Conservation (phyloP, 2,888 invertebrate species). For the Aleiodes alternator region DNA sequence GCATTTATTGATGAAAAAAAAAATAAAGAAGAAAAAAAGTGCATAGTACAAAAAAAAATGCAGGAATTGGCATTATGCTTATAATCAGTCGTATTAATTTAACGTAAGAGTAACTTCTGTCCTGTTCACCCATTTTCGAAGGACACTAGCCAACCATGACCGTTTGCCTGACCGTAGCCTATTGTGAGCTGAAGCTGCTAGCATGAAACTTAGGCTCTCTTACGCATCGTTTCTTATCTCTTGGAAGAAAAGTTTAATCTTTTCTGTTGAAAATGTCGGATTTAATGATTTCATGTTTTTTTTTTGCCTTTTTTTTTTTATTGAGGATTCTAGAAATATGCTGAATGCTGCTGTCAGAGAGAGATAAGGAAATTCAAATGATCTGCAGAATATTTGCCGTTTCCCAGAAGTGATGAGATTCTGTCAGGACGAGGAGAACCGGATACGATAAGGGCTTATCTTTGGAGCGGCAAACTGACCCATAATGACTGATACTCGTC, state of each 20-base stretch:
- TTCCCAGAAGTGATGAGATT: constrained; percentile 17
- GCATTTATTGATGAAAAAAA: constrained; percentile 15
- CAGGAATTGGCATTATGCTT: not conserved
- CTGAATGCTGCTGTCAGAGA: not conserved
- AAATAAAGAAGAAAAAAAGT: constrained; percentile 2
- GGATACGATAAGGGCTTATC: constrained; percentile 40
- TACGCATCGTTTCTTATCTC: constrained; percentile 27
- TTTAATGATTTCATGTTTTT: constrained; percentile 12
- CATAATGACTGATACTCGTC: constrained; percentile 21
- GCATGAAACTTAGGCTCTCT: not conserved
- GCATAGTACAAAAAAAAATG: not conserved
- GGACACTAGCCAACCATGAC: constrained; percentile 73
- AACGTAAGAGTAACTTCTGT: constrained; percentile 61
- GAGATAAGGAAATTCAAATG: constrained; percentile 8
- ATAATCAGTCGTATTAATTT: constrained; percentile 37
- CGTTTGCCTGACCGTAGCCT: constrained; percentile 53
- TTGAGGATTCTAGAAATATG: not conserved
- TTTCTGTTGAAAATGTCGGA: constrained; percentile 1
- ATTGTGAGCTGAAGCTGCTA: constrained; percentile 32
- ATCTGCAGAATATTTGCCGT: constrained; percentile 26
- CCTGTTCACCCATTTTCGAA: constrained; percentile 73
- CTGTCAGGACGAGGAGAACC: constrained; percentile 13
- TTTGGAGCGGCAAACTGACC: constrained; percentile 8
- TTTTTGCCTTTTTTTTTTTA: not conserved
- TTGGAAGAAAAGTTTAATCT: constrained; percentile 20